Evolutionary conservation across 2,113 vertebrate genomes (phyloP).

Genomic region (Halcyon senegalensis): DNA sequence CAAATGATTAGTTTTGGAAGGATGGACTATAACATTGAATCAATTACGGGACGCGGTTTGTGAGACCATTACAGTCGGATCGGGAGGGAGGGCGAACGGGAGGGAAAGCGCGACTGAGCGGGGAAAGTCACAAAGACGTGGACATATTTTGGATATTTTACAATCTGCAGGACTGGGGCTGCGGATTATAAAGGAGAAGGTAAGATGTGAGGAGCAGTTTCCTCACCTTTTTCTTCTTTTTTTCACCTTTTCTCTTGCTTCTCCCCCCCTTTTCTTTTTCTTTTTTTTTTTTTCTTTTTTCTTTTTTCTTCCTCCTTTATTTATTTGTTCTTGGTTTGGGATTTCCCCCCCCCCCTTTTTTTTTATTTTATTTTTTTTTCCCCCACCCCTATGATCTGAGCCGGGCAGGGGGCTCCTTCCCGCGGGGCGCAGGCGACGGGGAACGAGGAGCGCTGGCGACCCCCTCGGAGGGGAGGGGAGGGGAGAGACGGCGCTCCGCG

Average conservation of each 20-base stretch:
- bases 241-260: neutral
- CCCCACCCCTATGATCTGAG: too few species aligned
- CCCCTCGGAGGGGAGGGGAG: too few species aligned
- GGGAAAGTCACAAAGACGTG: constrained; percentile 76
- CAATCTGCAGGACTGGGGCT: constrained; percentile 73
- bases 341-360: too few species aligned
- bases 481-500: too few species aligned
- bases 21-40: constrained; percentile 93
- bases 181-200: constrained; percentile 70
- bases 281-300: too few species aligned
- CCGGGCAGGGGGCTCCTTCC: too few species aligned
- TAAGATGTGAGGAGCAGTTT: constrained; percentile 56
- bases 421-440: too few species aligned
- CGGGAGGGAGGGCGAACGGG: constrained; percentile 75
- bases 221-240: neutral
- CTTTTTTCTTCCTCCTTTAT: too few species aligned
- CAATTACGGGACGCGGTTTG: constrained; percentile 90
- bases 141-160: constrained; percentile 73
- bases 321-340: too few species aligned
- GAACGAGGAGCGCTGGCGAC: too few species aligned
- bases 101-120: constrained; percentile 65
- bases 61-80: constrained; percentile 79
- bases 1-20: constrained; percentile 93
- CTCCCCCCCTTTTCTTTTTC: constrained; percentile 10
- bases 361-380: too few species aligned